Base-by-base conservation (phyloP, 2,113 vertebrate species). In the Boulengeromyrus knoepffleri region DNA sequence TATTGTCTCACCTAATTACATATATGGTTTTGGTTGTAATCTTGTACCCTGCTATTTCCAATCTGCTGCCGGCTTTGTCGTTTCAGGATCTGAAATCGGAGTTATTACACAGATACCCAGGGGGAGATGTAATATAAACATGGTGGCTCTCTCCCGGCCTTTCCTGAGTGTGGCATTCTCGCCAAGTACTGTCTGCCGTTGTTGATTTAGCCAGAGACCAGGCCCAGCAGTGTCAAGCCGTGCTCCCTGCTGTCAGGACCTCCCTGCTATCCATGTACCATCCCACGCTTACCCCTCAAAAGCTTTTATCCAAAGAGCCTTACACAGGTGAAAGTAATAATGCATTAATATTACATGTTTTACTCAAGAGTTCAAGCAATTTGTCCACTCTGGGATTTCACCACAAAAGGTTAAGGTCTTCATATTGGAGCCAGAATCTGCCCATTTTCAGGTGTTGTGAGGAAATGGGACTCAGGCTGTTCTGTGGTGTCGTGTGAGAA, bases 401-500 rank as follows among this genome's bases (percentile, higher is more conserved):
- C 83, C 83, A n/a, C 89, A 93, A 92, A 92, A 90, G 89, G 87
- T 93, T 89, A 89, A 49, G 74, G 74, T 80, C 36, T 80, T 36
- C 31, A 42, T 80, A 80, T 80, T 42, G 36, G 36, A 80, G 36
- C 10, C 17, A 42, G 74, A 42, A 17, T 80, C 36, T 36, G 74
- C 36, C 74, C 6, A 7, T 80, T 42, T 19, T 70, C 17, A 0
- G 1, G 74, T 3, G 74, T 39, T 42, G 36, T 19, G 36, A 42
- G 36, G 74, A 80, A 19, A 2, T 0, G 0, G 39, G 15, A 80
- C 15, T 77, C 3, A 15, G 66, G 0, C 5, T 39, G 0, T 39
- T 77, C 31, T 19, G 70, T 0, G 1, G 31, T 77, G 66, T 31
- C 0, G 2, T 36, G 1, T 36, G 31, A 74, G 70, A 36, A 1